Percentiles rank a stretch among this genome's conserved stretches.
phyloP scores from a whole-genome alignment of 2,888 invertebrate species.

The Nymphalis c-album region DNA sequence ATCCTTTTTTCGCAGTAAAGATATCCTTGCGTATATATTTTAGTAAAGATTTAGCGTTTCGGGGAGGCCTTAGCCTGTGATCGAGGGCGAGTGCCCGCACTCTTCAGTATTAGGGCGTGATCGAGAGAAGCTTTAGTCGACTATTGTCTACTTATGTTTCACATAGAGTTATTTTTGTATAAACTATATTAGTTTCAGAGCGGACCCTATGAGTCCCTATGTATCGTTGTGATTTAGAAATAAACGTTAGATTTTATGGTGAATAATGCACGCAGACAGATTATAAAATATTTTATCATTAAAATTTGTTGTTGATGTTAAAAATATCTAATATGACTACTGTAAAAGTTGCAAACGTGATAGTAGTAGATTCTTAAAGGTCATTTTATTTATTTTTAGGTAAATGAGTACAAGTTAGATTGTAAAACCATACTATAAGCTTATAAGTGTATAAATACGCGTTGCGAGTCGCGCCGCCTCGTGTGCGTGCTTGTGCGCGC shows the following conservation, averaged over 20 bases:
- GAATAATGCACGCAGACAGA: slow-evolving; percentile 30
- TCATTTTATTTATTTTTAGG: slow-evolving; percentile 67
- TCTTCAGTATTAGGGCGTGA: slow-evolving; percentile 37
- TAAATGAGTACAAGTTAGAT: slow-evolving; percentile 68
- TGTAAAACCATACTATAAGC: slow-evolving; percentile 41
- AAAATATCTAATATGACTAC: slow-evolving; percentile 37
- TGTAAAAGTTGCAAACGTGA: slow-evolving; percentile 43
- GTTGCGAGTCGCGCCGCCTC: slow-evolving; percentile 28
- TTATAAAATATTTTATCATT: slow-evolving; percentile 32
- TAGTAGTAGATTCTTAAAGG: slow-evolving; percentile 45
- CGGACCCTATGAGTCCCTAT: slow-evolving; percentile 39
- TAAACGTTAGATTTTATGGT: slow-evolving; percentile 41
- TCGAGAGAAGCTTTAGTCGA: slow-evolving; percentile 35
- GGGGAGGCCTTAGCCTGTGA: slow-evolving; percentile 25
- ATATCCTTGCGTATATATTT: slow-evolving; percentile 26
- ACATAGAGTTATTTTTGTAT: slow-evolving; percentile 35
- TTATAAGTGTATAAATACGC: slow-evolving; percentile 19
- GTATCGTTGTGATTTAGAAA: slow-evolving; percentile 49
- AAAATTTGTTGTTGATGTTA: slow-evolving; percentile 34
- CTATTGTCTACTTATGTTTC: slow-evolving; percentile 30
- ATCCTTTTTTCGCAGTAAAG: slow-evolving; percentile 35
- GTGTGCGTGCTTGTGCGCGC: slow-evolving; percentile 33
- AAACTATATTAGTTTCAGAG: slow-evolving; percentile 37
- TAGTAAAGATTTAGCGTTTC: slow-evolving; percentile 16
- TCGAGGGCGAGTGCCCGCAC: slow-evolving; percentile 23